Base-by-base conservation (phyloP, 2,797 vertebrate species). In the Cossypha heuglini region DNA sequence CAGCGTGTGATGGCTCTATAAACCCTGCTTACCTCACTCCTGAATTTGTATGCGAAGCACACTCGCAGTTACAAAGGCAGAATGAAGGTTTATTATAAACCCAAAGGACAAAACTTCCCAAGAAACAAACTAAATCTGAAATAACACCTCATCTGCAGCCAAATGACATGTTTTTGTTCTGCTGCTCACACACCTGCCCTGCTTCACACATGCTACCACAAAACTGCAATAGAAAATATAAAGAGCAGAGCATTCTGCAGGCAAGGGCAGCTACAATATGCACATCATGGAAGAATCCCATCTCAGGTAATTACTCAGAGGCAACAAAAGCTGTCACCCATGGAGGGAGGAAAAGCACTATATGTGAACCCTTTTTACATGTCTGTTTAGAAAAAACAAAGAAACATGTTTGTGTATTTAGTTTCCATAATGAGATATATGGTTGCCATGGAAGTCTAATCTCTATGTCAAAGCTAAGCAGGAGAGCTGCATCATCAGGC, bases 391-490 rank as follows among this genome's bases (percentile, higher is more conserved):
- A 73, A 92, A 95, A 94, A 94, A 94, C 52, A 89, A 88, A 93
- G 80, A 91, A 96, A 73, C 71, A 49, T 76, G 69, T 88, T 92
- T 84, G 80, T 85, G 86, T 85, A 73, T 83, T 87, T 95, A 79
- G 88, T 82, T 89, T 94, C 86, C 88, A 82, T 85, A 90, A 94
- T 69, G 83, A 94, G 90, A 89, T 87, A 87, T 90, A 79, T 77
- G 88, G 88, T 96, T 97, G 92, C 92, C 90, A 95, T 91, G 90
- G 90, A 79, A 95, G 71, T 85, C 86, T 96, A 88, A 94, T 97
- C 90, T 92, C 71, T 66, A 15, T 75, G 88, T 81, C 74, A 92
- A 78, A 94, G 93, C 74, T 42, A 58, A 79, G 80, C 57, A 93
- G 83, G 63, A 91, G 67, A 90, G 67, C 81, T 73, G 85, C 83